Percentiles rank a stretch among this genome's conserved stretches.
These are phyloP conservation scores for Cybosia mesomella DNA, from an alignment of 2,888 invertebrate genomes.

Conservation along the genomic window DNA sequence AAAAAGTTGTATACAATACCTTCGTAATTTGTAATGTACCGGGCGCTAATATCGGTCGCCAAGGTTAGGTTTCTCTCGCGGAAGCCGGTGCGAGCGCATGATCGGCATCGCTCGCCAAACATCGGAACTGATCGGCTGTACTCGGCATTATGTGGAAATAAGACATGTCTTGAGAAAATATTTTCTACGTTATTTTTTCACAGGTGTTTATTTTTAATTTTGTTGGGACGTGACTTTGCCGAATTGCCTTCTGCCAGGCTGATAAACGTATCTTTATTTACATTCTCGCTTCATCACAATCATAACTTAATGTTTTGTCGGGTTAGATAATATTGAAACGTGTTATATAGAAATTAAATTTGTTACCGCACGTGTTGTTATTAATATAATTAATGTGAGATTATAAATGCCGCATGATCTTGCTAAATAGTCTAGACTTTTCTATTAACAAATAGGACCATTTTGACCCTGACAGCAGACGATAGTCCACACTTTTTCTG, in stretches of 20 bases:
- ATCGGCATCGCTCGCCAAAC: conserved; percentile 44
- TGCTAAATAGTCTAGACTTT: background rate
- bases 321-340: conserved; percentile 25
- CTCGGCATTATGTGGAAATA: conserved; percentile 37
- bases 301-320: conserved; percentile 10
- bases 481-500: too few species aligned
- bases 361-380: background rate
- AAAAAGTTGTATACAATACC: conserved; percentile 15
- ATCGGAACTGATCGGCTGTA: conserved; percentile 46
- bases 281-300: conserved; percentile 8
- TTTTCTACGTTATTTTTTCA: conserved; percentile 26
- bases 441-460: background rate
- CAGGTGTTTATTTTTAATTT: conserved; percentile 20
- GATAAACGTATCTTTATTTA: conserved; percentile 22
- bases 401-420: background rate
- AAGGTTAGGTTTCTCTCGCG: conserved; percentile 62
- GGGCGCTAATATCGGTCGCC: conserved; percentile 55
- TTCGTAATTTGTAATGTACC: conserved; percentile 23
- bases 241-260: conserved; percentile 1
- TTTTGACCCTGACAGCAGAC: background rate
- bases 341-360: background rate
- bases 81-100: conserved; percentile 44
- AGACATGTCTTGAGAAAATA: conserved; percentile 25
- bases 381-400: background rate
- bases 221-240: conserved; percentile 13